Base-by-base conservation (phyloP, 2,888 invertebrate genomes). In the Drosophila colorata region DNA sequence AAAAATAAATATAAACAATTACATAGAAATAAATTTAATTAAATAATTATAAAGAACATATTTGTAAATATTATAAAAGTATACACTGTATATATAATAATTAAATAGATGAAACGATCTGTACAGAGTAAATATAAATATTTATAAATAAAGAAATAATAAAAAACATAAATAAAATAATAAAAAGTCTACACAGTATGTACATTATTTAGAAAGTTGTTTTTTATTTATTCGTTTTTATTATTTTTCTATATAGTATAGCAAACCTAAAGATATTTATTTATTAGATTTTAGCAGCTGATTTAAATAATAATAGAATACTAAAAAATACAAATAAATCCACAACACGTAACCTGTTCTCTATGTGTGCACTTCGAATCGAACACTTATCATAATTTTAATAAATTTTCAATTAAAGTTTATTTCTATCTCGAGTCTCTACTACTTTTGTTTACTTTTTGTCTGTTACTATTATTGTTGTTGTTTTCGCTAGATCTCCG, bases 401-500 rank as follows among this genome's bases (percentile, higher is more conserved):
- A 28, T 13, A 13, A 1, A 4, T 49, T 49, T 23, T 37, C 14
- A 37, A 37, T 37, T 7, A 37, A 5, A 41, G 11, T 16, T 28
- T 18, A 25, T 3, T 51, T 28, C 16, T 23, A 38, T 25, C 40
- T 28, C 18, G 0, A 9, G 18, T 9, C 5, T 9, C 6, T 25
- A 2, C 2, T 0, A 38, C 14, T 33, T 64, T 63, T 52, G 51
- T 18, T 53, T 20, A 51, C 35, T 55, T 56, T 13, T 41, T 41
- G 13, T 33, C 14, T 8, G 9, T 8, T 23, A 31, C 1, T 2
- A n/a, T 20, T 18, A 20, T 18, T 38, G 16, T 52, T 40, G 16
- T 35, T 57, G 13, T 37, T 57, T 58, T 53, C 67, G 25, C 16
- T 31, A 14, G 67, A 77, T 72, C 74, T 55, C 16, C 41, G 18